A percentile compares a stretch with the other conserved stretches of the same genome.
Conservation (phyloP, 2,113 vertebrate species). For the Nesoenas mayeri region DNA sequence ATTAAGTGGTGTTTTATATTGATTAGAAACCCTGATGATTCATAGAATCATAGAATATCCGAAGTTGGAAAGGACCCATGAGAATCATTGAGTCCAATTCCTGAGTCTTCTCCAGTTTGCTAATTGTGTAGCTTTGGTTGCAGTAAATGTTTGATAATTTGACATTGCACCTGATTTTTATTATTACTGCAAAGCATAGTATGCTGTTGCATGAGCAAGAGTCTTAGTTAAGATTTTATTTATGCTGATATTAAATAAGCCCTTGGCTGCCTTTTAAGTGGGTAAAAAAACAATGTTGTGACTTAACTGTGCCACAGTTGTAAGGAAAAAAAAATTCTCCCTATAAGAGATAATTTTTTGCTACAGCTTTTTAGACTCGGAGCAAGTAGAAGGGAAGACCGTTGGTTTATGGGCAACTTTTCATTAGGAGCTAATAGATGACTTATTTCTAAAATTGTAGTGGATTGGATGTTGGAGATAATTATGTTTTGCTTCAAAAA, state of each 20-base stretch:
- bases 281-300: neutral
- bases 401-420: neutral
- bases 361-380: neutral
- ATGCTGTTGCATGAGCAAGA: neutral
- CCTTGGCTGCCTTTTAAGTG: neutral
- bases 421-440: neutral
- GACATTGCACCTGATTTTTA: neutral
- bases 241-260: neutral
- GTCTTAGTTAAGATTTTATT: neutral
- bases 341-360: neutral
- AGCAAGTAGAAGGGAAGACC: neutral
- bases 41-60: neutral
- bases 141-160: neutral
- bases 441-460: neutral
- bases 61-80: neutral
- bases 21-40: neutral
- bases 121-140: neutral
- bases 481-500: slow-evolving; percentile 3
- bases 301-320: neutral
- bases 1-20: neutral
- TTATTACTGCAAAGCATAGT: neutral
- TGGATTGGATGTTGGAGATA: neutral
- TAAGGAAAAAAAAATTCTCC: neutral
- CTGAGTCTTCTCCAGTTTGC: neutral
- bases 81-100: neutral